phyloP scores from a whole-genome alignment of 2,113 vertebrate genomes.

The Paradisaea rubra region DNA sequence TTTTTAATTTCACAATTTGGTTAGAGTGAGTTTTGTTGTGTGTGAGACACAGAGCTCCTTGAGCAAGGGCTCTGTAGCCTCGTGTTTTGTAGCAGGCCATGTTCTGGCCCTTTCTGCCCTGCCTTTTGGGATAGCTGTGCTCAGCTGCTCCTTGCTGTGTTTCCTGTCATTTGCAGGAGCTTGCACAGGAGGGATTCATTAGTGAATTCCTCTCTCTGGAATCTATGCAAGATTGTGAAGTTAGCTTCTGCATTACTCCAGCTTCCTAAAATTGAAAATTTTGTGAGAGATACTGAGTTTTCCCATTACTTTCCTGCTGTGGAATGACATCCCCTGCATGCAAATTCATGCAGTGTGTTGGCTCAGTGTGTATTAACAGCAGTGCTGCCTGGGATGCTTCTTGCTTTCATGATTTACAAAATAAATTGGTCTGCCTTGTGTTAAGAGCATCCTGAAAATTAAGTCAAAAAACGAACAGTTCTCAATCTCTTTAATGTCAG shows the following conservation, averaged over 20 bases:
- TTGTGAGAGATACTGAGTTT: neutral
- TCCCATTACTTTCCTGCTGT: neutral
- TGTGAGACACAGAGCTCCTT: neutral
- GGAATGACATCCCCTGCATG: neutral
- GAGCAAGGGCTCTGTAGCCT: neutral
- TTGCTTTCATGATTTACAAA: neutral
- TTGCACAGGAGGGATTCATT: neutral
- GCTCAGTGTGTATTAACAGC: neutral
- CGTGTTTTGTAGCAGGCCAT: neutral
- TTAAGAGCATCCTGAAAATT: neutral
- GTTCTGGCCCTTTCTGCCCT: neutral
- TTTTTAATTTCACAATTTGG: neutral
- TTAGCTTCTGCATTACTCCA: neutral
- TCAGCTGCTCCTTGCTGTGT: neutral
- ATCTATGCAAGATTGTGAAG: neutral
- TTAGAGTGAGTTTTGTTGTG: neutral
- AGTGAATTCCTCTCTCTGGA: neutral
- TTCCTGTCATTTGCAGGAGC: neutral
- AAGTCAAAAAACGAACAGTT: neutral
- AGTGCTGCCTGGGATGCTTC: neutral
- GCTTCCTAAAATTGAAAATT: neutral
- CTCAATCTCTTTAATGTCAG: neutral
- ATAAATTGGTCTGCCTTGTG: neutral
- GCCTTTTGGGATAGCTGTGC: neutral
- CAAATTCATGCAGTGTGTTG: neutral